Percentiles rank a stretch among this genome's conserved stretches.
Conservation (phyloP, 2,888 invertebrate genomes). For the Toxonevra muliebris region DNA sequence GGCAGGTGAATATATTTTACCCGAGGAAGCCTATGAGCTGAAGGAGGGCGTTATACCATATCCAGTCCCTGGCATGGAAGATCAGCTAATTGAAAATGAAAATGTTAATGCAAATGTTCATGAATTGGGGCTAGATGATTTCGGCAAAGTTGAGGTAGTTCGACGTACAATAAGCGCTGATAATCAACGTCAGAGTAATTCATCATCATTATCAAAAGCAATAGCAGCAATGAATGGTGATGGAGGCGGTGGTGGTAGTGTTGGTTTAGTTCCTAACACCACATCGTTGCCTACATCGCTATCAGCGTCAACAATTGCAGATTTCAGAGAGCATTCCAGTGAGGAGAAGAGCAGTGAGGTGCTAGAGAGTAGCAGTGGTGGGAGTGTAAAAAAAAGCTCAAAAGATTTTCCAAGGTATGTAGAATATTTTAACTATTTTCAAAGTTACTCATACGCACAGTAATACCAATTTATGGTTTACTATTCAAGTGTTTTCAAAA, state of each 20-base stretch:
- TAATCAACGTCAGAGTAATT: not conserved
- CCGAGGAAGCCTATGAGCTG: constrained; percentile 46
- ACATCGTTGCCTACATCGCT: constrained; percentile 30
- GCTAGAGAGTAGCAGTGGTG: not conserved
- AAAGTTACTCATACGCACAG: no score
- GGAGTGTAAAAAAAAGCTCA: constrained; percentile 25
- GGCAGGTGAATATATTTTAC: constrained; percentile 26
- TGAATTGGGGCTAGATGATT: constrained; percentile 30
- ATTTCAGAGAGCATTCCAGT: constrained; percentile 12
- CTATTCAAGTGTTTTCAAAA: no score
- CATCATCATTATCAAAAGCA: not conserved
- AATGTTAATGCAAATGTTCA: constrained; percentile 26
- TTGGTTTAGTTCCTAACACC: not conserved
- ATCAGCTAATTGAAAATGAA: constrained; percentile 4
- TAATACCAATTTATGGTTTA: no score
- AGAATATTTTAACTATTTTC: no score
- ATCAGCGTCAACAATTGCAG: constrained; percentile 25
- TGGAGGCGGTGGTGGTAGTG: no score
- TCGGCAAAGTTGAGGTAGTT: constrained; percentile 35
- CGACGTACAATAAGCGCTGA: constrained; percentile 45
- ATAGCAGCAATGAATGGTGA: constrained; percentile 30
- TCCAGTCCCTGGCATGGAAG: constrained; percentile 25
- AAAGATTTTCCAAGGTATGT: constrained; percentile 57
- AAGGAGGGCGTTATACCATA: constrained; percentile 43
- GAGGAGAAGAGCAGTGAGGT: not conserved